Conservation (phyloP, 2,888 invertebrate genomes). For the Brachypterus glaber region DNA sequence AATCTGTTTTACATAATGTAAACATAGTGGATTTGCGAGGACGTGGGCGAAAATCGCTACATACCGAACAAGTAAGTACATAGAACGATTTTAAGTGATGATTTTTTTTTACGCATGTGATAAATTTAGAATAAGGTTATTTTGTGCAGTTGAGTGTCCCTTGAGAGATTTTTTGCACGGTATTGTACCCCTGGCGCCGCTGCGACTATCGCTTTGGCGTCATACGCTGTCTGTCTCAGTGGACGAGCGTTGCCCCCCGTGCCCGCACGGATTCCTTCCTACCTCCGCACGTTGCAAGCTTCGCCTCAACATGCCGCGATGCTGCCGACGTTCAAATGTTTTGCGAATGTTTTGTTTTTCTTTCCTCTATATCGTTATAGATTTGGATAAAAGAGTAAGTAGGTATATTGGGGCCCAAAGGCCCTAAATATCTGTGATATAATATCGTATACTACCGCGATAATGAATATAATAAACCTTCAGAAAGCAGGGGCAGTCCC, state of each 20-base stretch:
- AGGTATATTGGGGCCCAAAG: no score
- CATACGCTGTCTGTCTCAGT: constrained; percentile 39
- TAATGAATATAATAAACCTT: no score
- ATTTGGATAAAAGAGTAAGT: no score
- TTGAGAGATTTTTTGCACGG: constrained; percentile 35
- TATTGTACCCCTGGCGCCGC: constrained; percentile 41
- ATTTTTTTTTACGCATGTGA: no score
- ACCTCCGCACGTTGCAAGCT: constrained; percentile 11
- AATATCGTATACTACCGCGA: no score
- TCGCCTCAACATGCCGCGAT: neutral
- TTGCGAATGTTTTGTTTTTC: no score
- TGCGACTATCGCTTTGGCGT: constrained; percentile 43
- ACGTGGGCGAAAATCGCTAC: constrained; percentile 26
- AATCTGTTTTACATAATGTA: constrained; percentile 22
- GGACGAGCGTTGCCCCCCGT: constrained; percentile 33
- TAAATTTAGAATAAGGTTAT: no score
- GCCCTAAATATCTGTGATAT: no score
- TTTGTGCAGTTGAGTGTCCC: neutral
- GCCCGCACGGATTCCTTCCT: constrained; percentile 26
- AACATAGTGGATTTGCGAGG: constrained; percentile 19
- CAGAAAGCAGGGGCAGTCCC: no score
- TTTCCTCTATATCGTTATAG: no score
- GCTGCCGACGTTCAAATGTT: neutral
- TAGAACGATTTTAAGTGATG: no score
- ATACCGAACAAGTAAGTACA: constrained; percentile 25